A percentile compares a stretch with the other conserved stretches of the same genome.
These are phyloP conservation scores for Hirtodrosophila alboralis DNA, from an alignment of 2,888 invertebrate genomes.

Conservation along the genomic window DNA sequence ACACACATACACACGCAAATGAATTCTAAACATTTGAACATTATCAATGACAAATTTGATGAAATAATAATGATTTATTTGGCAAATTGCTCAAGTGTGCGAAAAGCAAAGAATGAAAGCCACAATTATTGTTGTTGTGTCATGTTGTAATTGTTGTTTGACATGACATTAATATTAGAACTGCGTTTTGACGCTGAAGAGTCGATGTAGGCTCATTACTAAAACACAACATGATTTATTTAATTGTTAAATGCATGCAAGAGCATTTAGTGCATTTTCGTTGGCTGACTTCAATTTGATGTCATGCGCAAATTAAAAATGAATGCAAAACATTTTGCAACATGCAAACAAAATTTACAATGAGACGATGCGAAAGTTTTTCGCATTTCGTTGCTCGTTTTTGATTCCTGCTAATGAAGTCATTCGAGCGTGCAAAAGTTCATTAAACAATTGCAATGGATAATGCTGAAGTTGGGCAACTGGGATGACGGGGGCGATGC, in stretches of 20 bases:
- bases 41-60: constrained; percentile 79
- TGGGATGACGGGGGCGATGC: neutral
- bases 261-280: constrained; percentile 44
- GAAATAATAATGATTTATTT: constrained; percentile 80
- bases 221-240: constrained; percentile 73
- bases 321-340: constrained; percentile 47
- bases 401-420: constrained; percentile 67
- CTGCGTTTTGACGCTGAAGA: constrained; percentile 27
- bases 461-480: constrained; percentile 57
- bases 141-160: constrained; percentile 77
- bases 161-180: constrained; percentile 78
- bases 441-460: constrained; percentile 75
- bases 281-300: constrained; percentile 29
- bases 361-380: constrained; percentile 45
- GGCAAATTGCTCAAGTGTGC: constrained; percentile 75
- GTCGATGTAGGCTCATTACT: constrained; percentile 55
- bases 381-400: constrained; percentile 10
- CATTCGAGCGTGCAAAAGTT: constrained; percentile 74
- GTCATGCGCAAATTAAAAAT: constrained; percentile 41
- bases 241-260: constrained; percentile 61
- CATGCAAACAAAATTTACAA: constrained; percentile 19
- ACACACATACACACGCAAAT: constrained; percentile 2
- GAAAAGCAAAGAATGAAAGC: constrained; percentile 52
- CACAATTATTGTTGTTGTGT: constrained; percentile 53
- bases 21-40: constrained; percentile 29